phyloP scores from a whole-genome alignment of 2,113 vertebrate species.

The Polypterus bichir region DNA sequence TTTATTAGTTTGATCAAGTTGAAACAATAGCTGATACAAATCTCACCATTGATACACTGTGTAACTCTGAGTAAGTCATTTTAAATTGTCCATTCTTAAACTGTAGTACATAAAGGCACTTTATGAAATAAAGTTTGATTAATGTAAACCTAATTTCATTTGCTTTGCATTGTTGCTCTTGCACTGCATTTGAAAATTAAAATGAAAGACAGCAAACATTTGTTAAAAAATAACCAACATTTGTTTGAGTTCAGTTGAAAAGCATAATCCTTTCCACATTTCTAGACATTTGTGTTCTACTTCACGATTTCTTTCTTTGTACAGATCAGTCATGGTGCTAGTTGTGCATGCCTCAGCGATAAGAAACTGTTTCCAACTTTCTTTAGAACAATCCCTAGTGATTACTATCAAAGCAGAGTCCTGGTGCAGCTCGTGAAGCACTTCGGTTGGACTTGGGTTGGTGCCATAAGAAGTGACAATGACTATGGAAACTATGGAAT shows the following conservation, averaged over 20 bases:
- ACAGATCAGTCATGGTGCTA: slow-evolving; percentile 12
- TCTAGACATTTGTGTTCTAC: background rate
- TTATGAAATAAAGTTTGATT: background rate
- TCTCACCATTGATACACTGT: slow-evolving; percentile 19
- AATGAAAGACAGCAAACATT: background rate
- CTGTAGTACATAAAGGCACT: background rate
- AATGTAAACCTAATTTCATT: background rate
- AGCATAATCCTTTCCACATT: background rate
- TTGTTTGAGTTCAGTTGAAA: background rate
- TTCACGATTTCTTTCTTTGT: background rate
- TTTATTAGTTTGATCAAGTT: slow-evolving; percentile 41
- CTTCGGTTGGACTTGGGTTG: slow-evolving; percentile 15
- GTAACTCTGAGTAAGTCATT: background rate
- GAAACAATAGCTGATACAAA: slow-evolving; percentile 35
- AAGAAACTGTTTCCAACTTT: slow-evolving; percentile 10
- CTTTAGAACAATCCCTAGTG: slow-evolving; percentile 10
- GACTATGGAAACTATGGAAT: too few relatives aligned
- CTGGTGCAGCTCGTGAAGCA: slow-evolving; percentile 4
- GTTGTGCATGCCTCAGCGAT: slow-evolving; percentile 5
- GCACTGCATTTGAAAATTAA: background rate
- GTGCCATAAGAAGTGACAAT: too few relatives aligned
- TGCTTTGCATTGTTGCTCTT: background rate
- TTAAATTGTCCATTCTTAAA: too few relatives aligned
- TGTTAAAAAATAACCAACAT: background rate
- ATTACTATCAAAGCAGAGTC: slow-evolving; percentile 6